A percentile compares a stretch with the other conserved stretches of the same genome.
phyloP scores from a whole-genome alignment of 2,888 invertebrate species.

The Teleiodes luculella region DNA sequence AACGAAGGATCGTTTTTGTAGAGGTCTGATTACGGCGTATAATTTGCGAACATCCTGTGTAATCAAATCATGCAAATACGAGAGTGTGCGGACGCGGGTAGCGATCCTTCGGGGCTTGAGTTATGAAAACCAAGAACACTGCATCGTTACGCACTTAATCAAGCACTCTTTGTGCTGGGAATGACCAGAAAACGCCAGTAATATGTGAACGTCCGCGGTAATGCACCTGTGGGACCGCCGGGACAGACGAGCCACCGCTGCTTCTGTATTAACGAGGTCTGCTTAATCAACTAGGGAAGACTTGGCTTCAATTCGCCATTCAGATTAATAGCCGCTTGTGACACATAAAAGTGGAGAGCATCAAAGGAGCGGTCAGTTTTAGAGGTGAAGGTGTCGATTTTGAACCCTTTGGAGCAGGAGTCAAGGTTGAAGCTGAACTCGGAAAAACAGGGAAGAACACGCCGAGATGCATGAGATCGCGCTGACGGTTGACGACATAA shows the following conservation, averaged over 20 bases:
- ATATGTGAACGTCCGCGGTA: neutral
- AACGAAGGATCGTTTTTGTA: neutral
- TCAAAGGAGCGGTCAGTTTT: too few relatives aligned
- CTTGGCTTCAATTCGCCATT: neutral
- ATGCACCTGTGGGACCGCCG: neutral
- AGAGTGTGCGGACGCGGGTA: neutral
- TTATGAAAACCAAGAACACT: conserved; percentile 1
- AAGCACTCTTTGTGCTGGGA: neutral
- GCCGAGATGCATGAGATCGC: too few relatives aligned
- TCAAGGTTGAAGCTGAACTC: too few relatives aligned
- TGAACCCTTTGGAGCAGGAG: too few relatives aligned
- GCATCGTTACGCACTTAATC: neutral
- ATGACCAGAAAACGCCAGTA: neutral
- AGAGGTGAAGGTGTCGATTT: too few relatives aligned
- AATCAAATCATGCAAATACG: neutral
- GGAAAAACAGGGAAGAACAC: too few relatives aligned
- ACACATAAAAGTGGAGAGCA: too few relatives aligned
- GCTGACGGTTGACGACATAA: too few relatives aligned
- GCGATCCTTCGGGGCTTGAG: neutral
- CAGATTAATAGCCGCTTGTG: neutral
- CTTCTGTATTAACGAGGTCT: neutral
- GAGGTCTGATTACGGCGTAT: neutral
- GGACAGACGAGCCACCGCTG: neutral
- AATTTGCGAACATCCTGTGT: neutral
- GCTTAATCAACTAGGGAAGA: neutral